phyloP scores from a whole-genome alignment of 1,140 invertebrate genomes.

The Lerema accius region DNA sequence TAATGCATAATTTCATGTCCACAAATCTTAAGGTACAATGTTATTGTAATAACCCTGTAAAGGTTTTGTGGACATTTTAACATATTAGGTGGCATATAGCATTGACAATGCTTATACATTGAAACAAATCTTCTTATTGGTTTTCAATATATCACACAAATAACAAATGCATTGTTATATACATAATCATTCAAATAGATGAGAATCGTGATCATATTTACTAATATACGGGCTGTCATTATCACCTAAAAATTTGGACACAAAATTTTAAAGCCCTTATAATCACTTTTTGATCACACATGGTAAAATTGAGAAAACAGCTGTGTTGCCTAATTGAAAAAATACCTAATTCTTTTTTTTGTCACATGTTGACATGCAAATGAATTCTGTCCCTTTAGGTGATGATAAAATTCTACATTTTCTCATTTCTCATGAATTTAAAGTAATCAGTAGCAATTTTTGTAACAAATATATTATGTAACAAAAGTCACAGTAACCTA shows the following conservation, averaged over 20 bases:
- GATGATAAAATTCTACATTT: too few relatives aligned
- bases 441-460: too few relatives aligned
- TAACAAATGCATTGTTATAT: too few relatives aligned
- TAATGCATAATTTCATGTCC: background rate
- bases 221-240: background rate
- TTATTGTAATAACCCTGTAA: background rate
- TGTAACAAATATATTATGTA: too few relatives aligned
- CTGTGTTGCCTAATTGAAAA: too few relatives aligned
- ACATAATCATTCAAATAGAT: too few relatives aligned
- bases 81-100: too few relatives aligned
- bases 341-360: background rate
- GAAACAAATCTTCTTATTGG: background rate
- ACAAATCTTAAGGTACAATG: background rate
- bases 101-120: background rate
- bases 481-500: too few relatives aligned
- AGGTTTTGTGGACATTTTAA: too few relatives aligned
- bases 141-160: too few relatives aligned
- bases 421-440: too few relatives aligned
- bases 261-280: background rate
- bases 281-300: background rate
- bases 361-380: background rate
- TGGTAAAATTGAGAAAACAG: background rate
- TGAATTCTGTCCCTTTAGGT: background rate
- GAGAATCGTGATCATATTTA: too few relatives aligned
- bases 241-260: background rate